Conservation (phyloP, 2,797 vertebrate species). For the Avahi laniger region DNA sequence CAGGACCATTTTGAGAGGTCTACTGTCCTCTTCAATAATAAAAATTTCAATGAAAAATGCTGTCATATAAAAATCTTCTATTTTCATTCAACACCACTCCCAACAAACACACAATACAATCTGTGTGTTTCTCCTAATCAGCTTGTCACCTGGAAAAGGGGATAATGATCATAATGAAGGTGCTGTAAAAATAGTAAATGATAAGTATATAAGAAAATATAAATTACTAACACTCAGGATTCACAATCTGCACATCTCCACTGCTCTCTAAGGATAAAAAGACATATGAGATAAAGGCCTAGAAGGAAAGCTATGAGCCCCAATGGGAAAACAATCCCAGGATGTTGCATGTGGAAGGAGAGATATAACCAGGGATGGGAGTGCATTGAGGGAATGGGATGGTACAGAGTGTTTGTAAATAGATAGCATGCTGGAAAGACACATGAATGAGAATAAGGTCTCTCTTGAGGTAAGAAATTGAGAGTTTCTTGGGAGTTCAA, state of each 20-base stretch:
- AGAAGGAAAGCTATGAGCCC: not conserved
- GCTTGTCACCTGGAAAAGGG: not conserved
- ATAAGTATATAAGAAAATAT: not conserved
- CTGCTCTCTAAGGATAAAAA: not conserved
- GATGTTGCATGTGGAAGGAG: not conserved
- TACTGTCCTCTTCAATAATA: not conserved
- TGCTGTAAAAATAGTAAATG: not conserved
- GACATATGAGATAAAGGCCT: not conserved
- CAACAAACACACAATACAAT: not conserved
- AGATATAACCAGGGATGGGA: not conserved
- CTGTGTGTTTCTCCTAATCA: not conserved
- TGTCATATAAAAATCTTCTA: not conserved
- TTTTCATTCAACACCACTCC: not conserved
- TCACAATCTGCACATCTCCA: not conserved
- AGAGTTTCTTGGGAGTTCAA: not conserved
- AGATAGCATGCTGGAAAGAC: not conserved
- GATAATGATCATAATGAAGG: not conserved
- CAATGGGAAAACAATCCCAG: not conserved
- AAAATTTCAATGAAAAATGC: not conserved
- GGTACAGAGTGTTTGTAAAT: not conserved
- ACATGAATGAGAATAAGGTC: not conserved
- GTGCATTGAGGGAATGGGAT: not conserved
- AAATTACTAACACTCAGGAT: not conserved
- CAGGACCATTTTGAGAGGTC: not conserved
- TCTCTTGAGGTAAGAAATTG: not conserved